Conservation (phyloP, 2,797 vertebrate genomes). For the Centroberyx gerrardi region DNA sequence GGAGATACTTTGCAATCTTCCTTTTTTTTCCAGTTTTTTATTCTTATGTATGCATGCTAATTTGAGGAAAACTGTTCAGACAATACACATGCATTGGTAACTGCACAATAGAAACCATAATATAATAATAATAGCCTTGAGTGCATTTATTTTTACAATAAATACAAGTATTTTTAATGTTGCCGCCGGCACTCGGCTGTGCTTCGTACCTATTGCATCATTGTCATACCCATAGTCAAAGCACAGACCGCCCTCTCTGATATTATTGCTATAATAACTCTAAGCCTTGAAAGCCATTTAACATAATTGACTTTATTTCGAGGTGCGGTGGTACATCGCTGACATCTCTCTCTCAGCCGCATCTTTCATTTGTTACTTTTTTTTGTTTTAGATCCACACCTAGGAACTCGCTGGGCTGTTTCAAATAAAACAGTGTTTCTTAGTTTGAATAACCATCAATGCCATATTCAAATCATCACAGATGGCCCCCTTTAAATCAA, state of each 20-base stretch:
- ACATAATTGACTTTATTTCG: slow-evolving; percentile 4
- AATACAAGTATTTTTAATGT: background rate
- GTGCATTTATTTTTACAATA: background rate
- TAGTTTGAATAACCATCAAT: background rate
- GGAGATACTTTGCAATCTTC: too few relatives aligned
- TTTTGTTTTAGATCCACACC: background rate
- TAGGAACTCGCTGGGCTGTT: background rate
- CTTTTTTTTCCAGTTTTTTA: too few relatives aligned
- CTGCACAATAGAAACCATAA: background rate
- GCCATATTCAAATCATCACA: background rate
- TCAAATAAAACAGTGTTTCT: background rate
- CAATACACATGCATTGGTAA: background rate
- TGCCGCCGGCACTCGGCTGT: background rate
- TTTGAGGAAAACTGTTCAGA: background rate
- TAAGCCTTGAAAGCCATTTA: slow-evolving; percentile 27
- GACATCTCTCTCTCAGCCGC: background rate
- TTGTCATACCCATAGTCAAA: slow-evolving; percentile 2
- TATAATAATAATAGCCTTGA: background rate
- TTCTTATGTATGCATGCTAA: too few relatives aligned
- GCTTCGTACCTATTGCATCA: background rate
- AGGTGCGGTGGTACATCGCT: background rate
- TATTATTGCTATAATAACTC: slow-evolving; percentile 19
- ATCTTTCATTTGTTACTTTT: slow-evolving; percentile 7
- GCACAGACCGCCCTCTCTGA: slow-evolving; percentile 10
- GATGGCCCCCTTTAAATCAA: background rate